Base-by-base conservation (phyloP, 2,888 invertebrate species). In the Microplitis deprimator region DNA sequence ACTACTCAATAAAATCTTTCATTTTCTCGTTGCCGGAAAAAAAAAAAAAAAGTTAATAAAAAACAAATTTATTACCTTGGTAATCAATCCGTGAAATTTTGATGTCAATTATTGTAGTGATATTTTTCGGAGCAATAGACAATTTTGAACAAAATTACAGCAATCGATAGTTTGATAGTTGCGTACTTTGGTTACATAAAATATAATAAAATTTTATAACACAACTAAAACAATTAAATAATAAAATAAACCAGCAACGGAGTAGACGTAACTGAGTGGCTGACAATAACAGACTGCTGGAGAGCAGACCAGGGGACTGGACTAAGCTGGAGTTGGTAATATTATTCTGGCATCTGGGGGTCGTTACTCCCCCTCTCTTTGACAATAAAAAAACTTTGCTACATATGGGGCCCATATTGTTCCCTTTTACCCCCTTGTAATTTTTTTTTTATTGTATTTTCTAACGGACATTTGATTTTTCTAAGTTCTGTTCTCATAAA, bases 401-500 rank as follows among this genome's bases (percentile, higher is more conserved):
- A 50, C 50, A 50, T 50, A 50, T 50, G 50, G 50, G 50, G 50
- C 50, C 50, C 50, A 50, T 50, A 50, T 50, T 50, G 50, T 50
- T 50, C 50, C 50, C 50, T 50, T 50, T 50, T 50, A 50, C 50
- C 50, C 50, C 50, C 50, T 50, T 50, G 50, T 50, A 50, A 10
- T 50, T 50, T 6, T 10, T 6, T 10, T 8, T 8, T 8, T 50
- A 10, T 13, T 50, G 10, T 50, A 8, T 8, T 50, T 71, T 75
- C 64, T 77, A 16, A 68, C 68, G 10, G 40, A 20, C 7, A n/a
- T 70, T n/a, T 41, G n/a, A 29, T 69, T 29, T 39, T 69, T 39
- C 38, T 13, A 13, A 75, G 50, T 16, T 40, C 73, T 41, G 10
- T 41, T 41, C 6, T 41, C 10, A 41, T 10, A 3, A 41, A 0